phyloP scores from a whole-genome alignment of 2,888 invertebrate species.

The Oegoconia quadripuncta region DNA sequence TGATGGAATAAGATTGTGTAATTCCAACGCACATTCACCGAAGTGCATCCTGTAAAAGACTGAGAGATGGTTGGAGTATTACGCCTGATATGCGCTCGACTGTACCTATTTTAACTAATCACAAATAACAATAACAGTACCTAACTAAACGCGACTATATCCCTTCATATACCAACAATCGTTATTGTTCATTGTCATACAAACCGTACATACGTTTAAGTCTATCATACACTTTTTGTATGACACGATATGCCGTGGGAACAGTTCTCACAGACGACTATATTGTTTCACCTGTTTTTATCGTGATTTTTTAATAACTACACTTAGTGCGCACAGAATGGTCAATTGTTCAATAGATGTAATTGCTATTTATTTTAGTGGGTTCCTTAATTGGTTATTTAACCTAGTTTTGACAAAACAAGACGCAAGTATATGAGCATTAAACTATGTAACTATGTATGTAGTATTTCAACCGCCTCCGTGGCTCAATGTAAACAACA shows the following conservation, averaged over 20 bases:
- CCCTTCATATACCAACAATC: slow-evolving; percentile 34
- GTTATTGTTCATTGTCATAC: slow-evolving; percentile 44
- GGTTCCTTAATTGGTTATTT: slow-evolving; percentile 19
- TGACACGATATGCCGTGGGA: slow-evolving; percentile 48
- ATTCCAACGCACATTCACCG: no score
- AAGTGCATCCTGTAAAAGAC: no score
- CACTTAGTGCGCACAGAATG: slow-evolving; percentile 68
- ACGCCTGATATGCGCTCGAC: no score
- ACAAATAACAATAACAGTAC: not conserved
- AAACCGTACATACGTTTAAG: slow-evolving; percentile 19
- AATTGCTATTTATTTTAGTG: slow-evolving; percentile 32
- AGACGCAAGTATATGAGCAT: no score
- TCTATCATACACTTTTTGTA: slow-evolving; percentile 33
- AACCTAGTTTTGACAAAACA: no score
- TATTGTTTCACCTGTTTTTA: slow-evolving; percentile 54
- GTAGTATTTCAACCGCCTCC: no score
- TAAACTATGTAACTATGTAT: no score
- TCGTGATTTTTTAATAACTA: slow-evolving; percentile 57
- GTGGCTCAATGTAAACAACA: no score
- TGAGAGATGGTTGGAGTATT: no score
- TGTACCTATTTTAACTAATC: no score
- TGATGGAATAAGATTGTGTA: no score
- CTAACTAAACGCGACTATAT: slow-evolving; percentile 15
- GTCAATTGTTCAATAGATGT: slow-evolving; percentile 70
- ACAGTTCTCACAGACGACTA: slow-evolving; percentile 51